These are phyloP conservation scores for Medauroidea extradentata DNA, from an alignment of 1,140 invertebrate genomes.

Conservation along the genomic window DNA sequence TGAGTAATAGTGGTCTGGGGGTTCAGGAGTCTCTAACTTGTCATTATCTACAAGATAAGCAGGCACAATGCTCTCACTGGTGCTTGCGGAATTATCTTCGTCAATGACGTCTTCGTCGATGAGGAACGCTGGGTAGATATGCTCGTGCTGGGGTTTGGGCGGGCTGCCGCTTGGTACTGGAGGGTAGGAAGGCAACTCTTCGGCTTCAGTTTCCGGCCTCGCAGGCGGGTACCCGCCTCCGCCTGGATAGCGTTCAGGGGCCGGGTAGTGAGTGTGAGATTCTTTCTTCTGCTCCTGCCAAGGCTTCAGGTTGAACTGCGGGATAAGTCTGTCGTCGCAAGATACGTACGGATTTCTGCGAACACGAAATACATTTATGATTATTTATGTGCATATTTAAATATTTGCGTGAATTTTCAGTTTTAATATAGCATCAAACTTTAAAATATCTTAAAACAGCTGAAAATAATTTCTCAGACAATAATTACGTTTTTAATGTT, in stretches of 20 bases:
- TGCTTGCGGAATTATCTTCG: background rate
- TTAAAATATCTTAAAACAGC: too few species aligned
- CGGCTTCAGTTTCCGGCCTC: background rate
- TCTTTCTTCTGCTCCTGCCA: background rate
- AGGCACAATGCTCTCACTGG: background rate
- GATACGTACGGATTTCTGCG: slow-evolving; percentile 1
- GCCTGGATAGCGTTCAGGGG: background rate
- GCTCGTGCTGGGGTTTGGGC: background rate
- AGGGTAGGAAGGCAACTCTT: background rate
- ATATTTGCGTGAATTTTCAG: too few species aligned
- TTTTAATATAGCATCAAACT: too few species aligned
- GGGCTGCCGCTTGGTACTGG: background rate
- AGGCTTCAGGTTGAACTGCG: slow-evolving; percentile 2
- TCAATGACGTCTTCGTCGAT: background rate
- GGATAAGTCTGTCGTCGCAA: background rate
- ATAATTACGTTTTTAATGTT: too few species aligned
- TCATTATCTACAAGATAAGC: background rate
- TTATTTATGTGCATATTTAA: too few species aligned
- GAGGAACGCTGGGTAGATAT: background rate
- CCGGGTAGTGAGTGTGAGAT: background rate
- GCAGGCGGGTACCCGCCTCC: background rate
- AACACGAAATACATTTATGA: background rate
- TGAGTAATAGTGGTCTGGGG: background rate
- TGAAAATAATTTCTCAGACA: too few species aligned
- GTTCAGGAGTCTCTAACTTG: background rate